A percentile compares a stretch with the other conserved stretches of the same genome.
Conservation (phyloP, 2,113 vertebrate species). For the Xerus inauris region DNA sequence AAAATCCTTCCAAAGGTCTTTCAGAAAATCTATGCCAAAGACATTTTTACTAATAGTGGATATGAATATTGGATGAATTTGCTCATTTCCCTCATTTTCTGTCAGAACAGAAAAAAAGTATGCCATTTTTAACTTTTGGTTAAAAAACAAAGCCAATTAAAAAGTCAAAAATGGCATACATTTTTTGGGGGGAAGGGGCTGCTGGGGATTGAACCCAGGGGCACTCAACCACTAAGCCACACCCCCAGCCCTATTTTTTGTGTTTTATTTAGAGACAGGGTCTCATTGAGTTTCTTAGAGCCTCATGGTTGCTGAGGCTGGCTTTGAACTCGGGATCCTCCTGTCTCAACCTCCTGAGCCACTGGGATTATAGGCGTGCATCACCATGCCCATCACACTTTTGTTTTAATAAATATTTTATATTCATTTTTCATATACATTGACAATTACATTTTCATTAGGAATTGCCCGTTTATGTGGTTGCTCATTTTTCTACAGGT, state of each 20-base stretch:
- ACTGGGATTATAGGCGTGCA: too few species aligned
- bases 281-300: too few species aligned
- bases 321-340: too few species aligned
- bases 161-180: background rate
- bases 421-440: background rate
- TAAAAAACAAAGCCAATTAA: background rate
- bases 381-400: too few species aligned
- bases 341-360: too few species aligned
- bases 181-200: too few species aligned
- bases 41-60: background rate
- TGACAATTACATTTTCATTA: background rate
- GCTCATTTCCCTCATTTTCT: background rate
- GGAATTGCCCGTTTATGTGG: background rate
- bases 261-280: too few species aligned
- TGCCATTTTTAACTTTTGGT: too few species aligned
- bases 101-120: background rate
- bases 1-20: background rate
- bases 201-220: too few species aligned
- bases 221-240: too few species aligned
- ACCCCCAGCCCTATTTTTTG: too few species aligned
- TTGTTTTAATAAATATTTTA: background rate
- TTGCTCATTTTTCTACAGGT: background rate
- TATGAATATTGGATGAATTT: background rate
- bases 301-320: too few species aligned
- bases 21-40: background rate